Evolutionary conservation across 2,797 vertebrate species (phyloP), one percentile per base, ranked within the genome.

Genomic region (Cichlasoma orientale): DNA sequence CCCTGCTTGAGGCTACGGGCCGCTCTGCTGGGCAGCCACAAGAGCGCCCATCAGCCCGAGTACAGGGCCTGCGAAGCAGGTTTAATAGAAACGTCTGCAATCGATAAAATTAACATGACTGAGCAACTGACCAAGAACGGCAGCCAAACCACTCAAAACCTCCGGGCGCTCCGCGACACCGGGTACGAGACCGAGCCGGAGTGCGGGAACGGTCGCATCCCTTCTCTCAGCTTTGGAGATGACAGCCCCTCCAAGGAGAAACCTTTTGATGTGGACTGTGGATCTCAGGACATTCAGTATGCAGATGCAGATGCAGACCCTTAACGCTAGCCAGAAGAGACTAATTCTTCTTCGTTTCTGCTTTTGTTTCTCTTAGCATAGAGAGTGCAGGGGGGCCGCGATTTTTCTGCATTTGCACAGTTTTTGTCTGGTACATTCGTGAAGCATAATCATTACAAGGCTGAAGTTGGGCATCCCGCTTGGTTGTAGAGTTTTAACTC

Each of bases 181-280:
- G 98, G 97, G 63, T 99, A 99, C 0, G 98, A 99, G 92, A 99
- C 98, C 0, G 98, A 99, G 81, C 96, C 97, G 0, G 98, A 99
- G 86, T 97, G 94, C 0, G 93, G 95, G 31, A 98, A 98, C 12
- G 96, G 97, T 21, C 95, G 93, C 58, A 85, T 96, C 68, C 95
- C 94, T 38, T 95, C 95, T 0, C 93, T 94, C 41, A 93, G 95
- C 19, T 94, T 92, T 4, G 93, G 86, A 1, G 94, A 92, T 0
- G 94, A 97, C 53, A 94, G 94, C 74, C 83, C 92, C 6, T 91
- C 90, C 25, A 94, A 90, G 90, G 96, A 95, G 90, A 96, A 93
- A 74, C 98, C 98, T 0, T 99, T 99, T 0, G 98, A 99, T 1
- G 95, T 99, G 56, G 97, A 97, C 87, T 97, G 97, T 5, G 96